Evolutionary conservation across 1,140 invertebrate species (phyloP), one percentile per base, ranked within the genome.

Genomic region (Marisa cornuarietis): DNA sequence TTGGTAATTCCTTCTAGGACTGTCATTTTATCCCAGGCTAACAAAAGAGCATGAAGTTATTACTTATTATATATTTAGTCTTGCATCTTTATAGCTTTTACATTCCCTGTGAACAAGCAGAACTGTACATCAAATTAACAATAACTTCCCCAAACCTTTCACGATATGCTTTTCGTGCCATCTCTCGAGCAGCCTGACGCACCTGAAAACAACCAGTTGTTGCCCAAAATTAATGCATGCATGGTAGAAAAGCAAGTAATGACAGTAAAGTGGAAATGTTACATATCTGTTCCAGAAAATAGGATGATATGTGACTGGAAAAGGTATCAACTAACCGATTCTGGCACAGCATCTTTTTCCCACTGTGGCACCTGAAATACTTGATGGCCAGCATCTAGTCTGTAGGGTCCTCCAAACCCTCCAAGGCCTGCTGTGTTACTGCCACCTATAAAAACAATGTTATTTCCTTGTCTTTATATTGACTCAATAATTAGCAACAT

Each of bases 261-360:
- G 22, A 6, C 7, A n/a, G 65, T 65, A 77, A 51, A 71, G 51
- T 42, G 31, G 31, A 7, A 52, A 11, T 54, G 8, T 18, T n/a
- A 9, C 16, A 75, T 54, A 72, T 14, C 31, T n/a, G 14, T 72
- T n/a, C 26, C 22, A 72, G 31, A 42, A 42, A 72, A 72, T 72
- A 16, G 31, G 0, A 42, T 16, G 22, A 49, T 54, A 22, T 68
- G 0, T 22, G 13, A 58, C 54, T 14, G 11, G 54, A 58, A 58
- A 11, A 58, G 54, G 11, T 51, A 51, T 13, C 9, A 58, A 72
- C 81, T 84, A 52, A 91, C 90, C 63, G 97, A 95, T 82, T 97
- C 96, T 0, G 97, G 97, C 0, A 99, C 94, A 65, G 94, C 93
- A 85, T 95, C 94, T 91, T 99, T 99, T 87, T 98, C 96, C 87